Evolutionary conservation across 2,888 invertebrate genomes (phyloP).

Genomic region (Caenorhabditis auriculariae): DNA sequence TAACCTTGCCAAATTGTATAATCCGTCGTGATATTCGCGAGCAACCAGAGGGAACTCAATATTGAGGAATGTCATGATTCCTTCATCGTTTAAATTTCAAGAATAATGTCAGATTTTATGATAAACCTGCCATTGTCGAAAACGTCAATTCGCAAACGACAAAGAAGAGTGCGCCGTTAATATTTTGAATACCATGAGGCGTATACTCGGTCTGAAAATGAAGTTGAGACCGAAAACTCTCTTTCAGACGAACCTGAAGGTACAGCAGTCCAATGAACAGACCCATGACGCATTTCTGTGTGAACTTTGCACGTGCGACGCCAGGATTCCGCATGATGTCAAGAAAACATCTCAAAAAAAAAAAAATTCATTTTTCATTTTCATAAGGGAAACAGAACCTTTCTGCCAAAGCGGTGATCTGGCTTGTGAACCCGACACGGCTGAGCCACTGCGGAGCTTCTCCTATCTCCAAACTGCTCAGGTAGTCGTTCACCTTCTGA

Average conservation of each 20-base stretch:
- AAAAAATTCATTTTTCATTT: background rate
- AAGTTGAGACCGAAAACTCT: no score
- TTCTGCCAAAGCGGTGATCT: conserved; percentile 7
- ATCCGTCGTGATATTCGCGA: conserved; percentile 83
- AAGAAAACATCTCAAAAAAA: conserved; percentile 23
- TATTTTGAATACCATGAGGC: conserved; percentile 80
- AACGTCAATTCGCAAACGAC: conserved; percentile 84
- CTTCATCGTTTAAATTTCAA: no score
- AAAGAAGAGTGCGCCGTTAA: conserved; percentile 87
- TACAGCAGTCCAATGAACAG: conserved; percentile 82
- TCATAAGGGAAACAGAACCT: background rate
- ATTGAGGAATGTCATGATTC: conserved; percentile 86
- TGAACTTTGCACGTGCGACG: conserved; percentile 49
- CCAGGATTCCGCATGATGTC: conserved; percentile 51
- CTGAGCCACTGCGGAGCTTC: background rate
- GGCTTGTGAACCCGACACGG: conserved; percentile 4
- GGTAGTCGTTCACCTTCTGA: no score
- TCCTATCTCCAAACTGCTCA: no score
- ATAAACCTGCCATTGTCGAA: conserved; percentile 21
- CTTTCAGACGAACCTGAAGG: conserved; percentile 32
- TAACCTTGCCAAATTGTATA: no score
- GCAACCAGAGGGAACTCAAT: conserved; percentile 85
- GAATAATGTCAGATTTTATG: no score
- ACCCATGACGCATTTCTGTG: conserved; percentile 57
- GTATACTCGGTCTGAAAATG: no score